These are phyloP conservation scores for Dipus sagitta DNA, from an alignment of 2,797 vertebrate genomes.

Conservation along the genomic window DNA sequence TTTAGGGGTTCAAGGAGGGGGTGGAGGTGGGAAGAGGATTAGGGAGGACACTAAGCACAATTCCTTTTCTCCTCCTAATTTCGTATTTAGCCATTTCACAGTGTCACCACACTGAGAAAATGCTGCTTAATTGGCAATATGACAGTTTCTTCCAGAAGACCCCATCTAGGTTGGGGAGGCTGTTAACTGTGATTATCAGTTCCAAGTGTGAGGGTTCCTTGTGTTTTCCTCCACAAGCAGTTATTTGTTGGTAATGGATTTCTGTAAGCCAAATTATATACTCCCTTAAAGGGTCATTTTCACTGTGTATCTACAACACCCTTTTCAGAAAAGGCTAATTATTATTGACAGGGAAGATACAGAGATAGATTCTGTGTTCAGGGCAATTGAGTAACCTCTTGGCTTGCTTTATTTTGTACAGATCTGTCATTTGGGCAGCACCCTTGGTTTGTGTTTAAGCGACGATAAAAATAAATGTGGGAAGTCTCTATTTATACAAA, in stretches of 20 bases:
- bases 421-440: not conserved
- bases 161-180: not conserved
- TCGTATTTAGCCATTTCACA: constrained; percentile 66
- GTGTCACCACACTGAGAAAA: constrained; percentile 65
- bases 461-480: constrained; percentile 57
- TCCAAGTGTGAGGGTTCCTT: constrained; percentile 63
- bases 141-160: constrained; percentile 51
- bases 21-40: not conserved
- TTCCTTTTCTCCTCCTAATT: constrained; percentile 39
- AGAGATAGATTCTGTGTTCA: constrained; percentile 57
- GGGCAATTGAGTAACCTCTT: constrained; percentile 61
- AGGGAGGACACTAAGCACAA: not conserved
- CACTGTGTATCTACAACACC: constrained; percentile 60
- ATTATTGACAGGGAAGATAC: constrained; percentile 72
- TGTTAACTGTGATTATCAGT: constrained; percentile 59
- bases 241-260: constrained; percentile 78
- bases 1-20: not conserved
- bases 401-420: constrained; percentile 40
- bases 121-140: constrained; percentile 68
- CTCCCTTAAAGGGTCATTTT: constrained; percentile 73
- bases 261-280: constrained; percentile 78
- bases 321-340: constrained; percentile 79
- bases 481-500: constrained; percentile 44
- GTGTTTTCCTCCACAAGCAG: constrained; percentile 51
- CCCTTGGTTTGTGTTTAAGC: constrained; percentile 60